phyloP scores from a whole-genome alignment of 2,113 vertebrate species.

The Heterotis niloticus region DNA sequence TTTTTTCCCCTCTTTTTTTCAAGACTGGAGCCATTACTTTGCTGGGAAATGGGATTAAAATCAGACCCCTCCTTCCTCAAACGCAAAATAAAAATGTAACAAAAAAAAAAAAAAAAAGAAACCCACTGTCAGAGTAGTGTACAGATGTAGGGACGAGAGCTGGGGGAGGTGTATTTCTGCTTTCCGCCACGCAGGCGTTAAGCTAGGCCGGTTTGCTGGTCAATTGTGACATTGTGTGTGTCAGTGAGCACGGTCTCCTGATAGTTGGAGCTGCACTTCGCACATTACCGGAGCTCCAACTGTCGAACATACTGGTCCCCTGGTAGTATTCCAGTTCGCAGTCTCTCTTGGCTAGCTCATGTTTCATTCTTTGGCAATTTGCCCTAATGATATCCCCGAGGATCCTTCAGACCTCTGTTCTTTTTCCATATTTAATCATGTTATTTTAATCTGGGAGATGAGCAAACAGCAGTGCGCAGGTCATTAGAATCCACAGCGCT shows the following conservation, averaged over 20 bases:
- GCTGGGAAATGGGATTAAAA: conserved; percentile 35
- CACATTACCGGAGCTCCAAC: conserved; percentile 79
- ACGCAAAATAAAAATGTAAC: conserved; percentile 41
- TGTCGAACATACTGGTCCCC: conserved; percentile 77
- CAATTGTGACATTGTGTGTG: conserved; percentile 90
- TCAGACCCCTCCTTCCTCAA: conserved; percentile 17
- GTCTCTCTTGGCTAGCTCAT: conserved; percentile 92
- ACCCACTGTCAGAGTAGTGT: not conserved
- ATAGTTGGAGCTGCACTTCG: conserved; percentile 74
- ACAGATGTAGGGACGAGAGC: not conserved
- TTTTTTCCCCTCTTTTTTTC: no score
- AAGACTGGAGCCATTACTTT: conserved; percentile 44
- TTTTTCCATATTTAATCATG: conserved; percentile 93
- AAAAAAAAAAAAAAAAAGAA: not conserved
- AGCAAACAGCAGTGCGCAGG: conserved; percentile 60
- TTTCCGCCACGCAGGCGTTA: conserved; percentile 50
- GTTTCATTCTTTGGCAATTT: conserved; percentile 99
- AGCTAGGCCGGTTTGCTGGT: conserved; percentile 74
- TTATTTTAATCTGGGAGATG: conserved; percentile 85
- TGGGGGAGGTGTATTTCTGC: conserved; percentile 34
- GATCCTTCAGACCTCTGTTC: conserved; percentile 85
- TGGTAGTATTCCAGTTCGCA: conserved; percentile 77
- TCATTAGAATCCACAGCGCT: conserved; percentile 64
- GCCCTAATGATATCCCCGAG: conserved; percentile 98
- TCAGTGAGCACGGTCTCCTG: conserved; percentile 83